These are phyloP conservation scores for Suricata suricatta DNA, from an alignment of 2,113 vertebrate genomes.

Conservation along the genomic window DNA sequence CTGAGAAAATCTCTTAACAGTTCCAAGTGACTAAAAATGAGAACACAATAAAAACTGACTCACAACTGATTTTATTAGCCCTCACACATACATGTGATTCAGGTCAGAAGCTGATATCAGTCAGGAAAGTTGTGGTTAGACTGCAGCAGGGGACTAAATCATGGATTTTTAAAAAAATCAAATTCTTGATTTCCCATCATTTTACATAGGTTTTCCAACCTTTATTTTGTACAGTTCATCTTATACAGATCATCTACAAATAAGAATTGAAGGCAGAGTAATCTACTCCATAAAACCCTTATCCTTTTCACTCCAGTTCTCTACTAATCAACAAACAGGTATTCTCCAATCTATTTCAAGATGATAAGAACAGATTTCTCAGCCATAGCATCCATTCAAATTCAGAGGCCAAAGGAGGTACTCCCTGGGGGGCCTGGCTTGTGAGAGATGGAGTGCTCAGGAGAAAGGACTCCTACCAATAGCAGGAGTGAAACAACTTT, in stretches of 20 bases:
- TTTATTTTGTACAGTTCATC: not conserved
- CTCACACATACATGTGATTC: not conserved
- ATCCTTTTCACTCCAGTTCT: not conserved
- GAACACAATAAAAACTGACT: constrained; percentile 40
- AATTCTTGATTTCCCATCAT: constrained; percentile 9
- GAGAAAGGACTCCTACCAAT: not conserved
- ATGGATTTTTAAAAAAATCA: not conserved
- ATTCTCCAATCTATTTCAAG: not conserved
- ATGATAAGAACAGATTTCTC: not conserved
- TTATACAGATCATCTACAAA: not conserved
- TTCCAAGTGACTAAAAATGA: constrained; percentile 52
- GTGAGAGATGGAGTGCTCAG: not conserved
- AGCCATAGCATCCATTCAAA: not conserved
- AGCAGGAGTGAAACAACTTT: not conserved
- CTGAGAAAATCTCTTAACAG: constrained; percentile 11
- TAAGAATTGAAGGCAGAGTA: constrained; percentile 18
- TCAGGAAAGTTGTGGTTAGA: not conserved
- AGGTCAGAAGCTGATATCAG: constrained; percentile 9
- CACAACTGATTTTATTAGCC: not conserved
- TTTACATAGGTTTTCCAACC: constrained; percentile 29
- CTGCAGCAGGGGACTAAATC: not conserved
- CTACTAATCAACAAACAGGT: not conserved
- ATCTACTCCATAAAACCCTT: not conserved
- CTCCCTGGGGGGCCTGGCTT: not conserved
- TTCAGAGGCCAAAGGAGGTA: not conserved